Percentiles rank a stretch among this genome's conserved stretches.
Conservation (phyloP, 2,113 vertebrate genomes). For the Dicentrarchus labrax region DNA sequence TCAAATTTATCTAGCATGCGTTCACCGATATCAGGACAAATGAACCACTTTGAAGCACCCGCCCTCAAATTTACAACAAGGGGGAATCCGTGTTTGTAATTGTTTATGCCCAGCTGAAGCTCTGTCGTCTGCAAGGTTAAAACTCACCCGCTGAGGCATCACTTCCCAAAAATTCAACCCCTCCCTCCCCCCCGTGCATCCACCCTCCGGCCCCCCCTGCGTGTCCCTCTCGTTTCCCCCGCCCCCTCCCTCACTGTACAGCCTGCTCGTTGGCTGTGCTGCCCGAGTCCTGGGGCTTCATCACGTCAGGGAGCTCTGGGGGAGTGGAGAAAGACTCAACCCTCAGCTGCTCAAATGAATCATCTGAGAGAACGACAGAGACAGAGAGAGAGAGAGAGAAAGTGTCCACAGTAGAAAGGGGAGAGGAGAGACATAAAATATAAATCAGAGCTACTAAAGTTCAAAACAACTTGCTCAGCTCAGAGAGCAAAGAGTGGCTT, state of each 20-base stretch:
- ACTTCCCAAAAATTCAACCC: conserved; percentile 60
- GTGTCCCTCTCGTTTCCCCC: conserved; percentile 27
- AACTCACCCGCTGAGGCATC: conserved; percentile 53
- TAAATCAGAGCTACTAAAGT: background rate
- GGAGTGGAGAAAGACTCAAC: conserved; percentile 93
- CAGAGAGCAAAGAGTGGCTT: background rate
- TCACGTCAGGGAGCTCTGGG: conserved; percentile 93
- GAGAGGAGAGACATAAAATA: background rate
- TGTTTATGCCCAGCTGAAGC: conserved; percentile 64
- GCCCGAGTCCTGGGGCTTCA: conserved; percentile 94
- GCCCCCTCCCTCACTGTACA: conserved; percentile 87
- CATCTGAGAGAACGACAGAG: conserved; percentile 80
- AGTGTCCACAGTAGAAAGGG: background rate
- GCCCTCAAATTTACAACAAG: conserved; percentile 56
- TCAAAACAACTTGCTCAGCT: background rate
- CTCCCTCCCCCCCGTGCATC: conserved; percentile 15
- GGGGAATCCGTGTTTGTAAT: conserved; percentile 57
- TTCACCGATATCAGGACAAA: conserved; percentile 70
- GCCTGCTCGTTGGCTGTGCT: conserved; percentile 92
- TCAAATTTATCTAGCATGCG: conserved; percentile 71
- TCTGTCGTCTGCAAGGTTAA: conserved; percentile 41
- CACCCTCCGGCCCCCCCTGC: conserved; percentile 46
- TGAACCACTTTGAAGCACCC: conserved; percentile 54
- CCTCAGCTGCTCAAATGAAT: conserved; percentile 89
- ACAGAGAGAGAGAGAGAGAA: background rate